Percentiles rank a stretch among this genome's conserved stretches.
Conservation (phyloP, 1,140 invertebrate species). For the Mya arenaria region DNA sequence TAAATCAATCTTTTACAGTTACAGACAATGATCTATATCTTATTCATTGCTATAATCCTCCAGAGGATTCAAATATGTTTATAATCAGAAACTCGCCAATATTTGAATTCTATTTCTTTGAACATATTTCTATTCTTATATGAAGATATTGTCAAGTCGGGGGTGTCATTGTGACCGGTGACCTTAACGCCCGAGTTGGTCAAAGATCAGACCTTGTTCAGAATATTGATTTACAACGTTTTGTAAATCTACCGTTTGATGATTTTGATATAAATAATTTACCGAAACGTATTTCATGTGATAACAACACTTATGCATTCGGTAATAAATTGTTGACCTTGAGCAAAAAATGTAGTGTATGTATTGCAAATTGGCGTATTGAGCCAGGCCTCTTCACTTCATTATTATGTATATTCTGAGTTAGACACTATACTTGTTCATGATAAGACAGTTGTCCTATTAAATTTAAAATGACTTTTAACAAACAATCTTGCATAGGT, state of each 20-base stretch:
- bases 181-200: not conserved
- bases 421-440: not conserved
- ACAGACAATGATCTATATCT: not conserved
- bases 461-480: not conserved
- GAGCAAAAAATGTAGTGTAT: not conserved
- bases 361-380: not conserved
- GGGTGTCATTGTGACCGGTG: not conserved
- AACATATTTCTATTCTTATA: not conserved
- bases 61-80: not conserved
- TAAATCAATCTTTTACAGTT: not conserved
- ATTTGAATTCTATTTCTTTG: constrained; percentile 7
- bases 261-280: not conserved
- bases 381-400: not conserved
- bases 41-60: not conserved
- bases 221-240: not conserved
- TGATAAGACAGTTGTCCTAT: not conserved
- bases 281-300: not conserved
- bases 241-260: not conserved
- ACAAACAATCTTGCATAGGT: not conserved
- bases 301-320: not conserved
- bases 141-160: not conserved
- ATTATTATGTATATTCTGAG: not conserved
- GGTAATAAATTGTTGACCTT: not conserved
- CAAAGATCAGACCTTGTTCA: not conserved
- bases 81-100: not conserved